Conservation (phyloP, 2,113 vertebrate genomes). For the Ploceus nigricollis region DNA sequence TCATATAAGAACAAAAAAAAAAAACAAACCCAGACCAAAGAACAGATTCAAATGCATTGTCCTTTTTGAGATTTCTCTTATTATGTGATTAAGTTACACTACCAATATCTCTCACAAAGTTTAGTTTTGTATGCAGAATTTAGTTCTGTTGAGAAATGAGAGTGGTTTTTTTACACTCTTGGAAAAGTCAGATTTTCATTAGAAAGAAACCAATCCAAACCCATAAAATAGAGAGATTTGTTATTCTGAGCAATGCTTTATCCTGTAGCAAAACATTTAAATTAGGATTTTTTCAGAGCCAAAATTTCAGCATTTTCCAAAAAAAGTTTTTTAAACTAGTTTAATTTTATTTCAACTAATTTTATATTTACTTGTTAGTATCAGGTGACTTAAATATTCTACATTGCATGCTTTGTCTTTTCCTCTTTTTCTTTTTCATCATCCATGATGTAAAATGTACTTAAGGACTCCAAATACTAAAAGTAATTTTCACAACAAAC, state of each 20-base stretch:
- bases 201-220: background rate
- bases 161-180: accelerated
- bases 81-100: background rate
- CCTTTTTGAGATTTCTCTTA: background rate
- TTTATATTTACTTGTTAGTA: background rate
- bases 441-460: background rate
- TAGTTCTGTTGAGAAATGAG: background rate
- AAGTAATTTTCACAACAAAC: background rate
- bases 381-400: background rate
- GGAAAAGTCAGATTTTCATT: background rate
- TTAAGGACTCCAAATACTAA: background rate
- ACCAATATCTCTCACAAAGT: background rate
- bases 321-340: background rate
- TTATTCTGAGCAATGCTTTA: background rate
- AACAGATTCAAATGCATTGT: background rate
- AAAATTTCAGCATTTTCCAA: background rate
- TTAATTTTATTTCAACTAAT: background rate
- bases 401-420: background rate
- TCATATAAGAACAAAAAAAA: background rate
- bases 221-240: background rate
- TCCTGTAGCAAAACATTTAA: background rate
- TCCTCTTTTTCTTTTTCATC: background rate
- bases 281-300: background rate
- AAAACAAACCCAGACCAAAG: accelerated
- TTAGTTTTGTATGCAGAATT: background rate